Percentiles rank a stretch among this genome's conserved stretches.
Evolutionary conservation across 2,113 vertebrate species (phyloP).

Genomic region (Hyaena hyaena): DNA sequence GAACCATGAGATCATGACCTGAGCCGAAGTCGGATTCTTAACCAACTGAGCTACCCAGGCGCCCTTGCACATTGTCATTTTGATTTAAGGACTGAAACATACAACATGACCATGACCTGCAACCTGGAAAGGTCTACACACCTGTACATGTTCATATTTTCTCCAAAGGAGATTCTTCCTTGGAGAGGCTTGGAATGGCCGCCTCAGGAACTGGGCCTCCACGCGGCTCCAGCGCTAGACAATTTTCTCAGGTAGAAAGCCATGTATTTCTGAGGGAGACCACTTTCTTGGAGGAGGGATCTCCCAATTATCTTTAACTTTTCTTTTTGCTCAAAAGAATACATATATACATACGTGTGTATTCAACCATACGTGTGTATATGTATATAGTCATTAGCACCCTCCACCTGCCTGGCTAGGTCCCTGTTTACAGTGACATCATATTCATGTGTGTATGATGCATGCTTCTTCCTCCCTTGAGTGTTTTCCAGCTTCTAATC

Average conservation of each 20-base stretch:
- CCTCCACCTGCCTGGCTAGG: neutral
- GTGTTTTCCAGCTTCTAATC: neutral
- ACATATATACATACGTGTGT: no score
- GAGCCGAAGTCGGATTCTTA: no score
- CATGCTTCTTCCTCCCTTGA: no score
- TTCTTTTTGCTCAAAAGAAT: neutral
- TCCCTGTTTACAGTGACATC: neutral
- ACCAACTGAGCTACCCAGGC: no score
- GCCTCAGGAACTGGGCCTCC: neutral
- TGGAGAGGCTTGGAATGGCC: neutral
- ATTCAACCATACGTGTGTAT: neutral
- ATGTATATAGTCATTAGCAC: neutral
- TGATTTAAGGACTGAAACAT: neutral
- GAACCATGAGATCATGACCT: no score
- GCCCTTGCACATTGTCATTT: no score
- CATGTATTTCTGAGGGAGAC: neutral
- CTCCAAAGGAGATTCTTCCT: neutral
- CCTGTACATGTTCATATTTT: no score
- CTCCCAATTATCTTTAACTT: neutral
- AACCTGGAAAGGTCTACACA: neutral
- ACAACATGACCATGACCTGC: neutral
- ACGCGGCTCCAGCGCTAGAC: no score
- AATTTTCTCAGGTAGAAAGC: neutral
- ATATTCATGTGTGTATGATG: fast-evolving
- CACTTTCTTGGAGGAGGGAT: neutral